These are phyloP conservation scores for Manis javanica DNA, from an alignment of 2,797 vertebrate species.

Conservation along the genomic window DNA sequence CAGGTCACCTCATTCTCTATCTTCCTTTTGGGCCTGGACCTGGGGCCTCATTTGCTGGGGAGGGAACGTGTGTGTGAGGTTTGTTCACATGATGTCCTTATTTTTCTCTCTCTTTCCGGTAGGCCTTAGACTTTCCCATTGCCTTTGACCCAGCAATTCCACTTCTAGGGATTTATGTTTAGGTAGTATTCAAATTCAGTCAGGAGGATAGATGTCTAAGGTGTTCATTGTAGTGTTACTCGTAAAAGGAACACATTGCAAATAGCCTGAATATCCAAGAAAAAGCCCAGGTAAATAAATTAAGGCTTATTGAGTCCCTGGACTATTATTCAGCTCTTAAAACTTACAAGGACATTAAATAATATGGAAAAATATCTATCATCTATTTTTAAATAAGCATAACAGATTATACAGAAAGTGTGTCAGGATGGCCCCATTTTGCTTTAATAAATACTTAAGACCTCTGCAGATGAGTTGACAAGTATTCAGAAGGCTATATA, in stretches of 20 bases:
- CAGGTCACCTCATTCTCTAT: neutral
- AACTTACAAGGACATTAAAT: neutral
- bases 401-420: neutral
- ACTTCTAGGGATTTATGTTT: neutral
- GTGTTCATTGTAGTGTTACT: neutral
- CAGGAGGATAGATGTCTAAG: neutral
- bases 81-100: neutral
- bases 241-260: neutral
- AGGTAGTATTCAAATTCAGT: neutral
- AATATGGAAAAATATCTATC: neutral
- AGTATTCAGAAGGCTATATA: neutral
- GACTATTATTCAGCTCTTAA: neutral
- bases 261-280: neutral
- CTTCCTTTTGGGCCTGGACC: neutral
- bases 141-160: neutral
- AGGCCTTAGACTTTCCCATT: neutral
- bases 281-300: conserved; percentile 22
- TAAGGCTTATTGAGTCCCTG: neutral
- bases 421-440: neutral
- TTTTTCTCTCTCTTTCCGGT: neutral
- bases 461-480: neutral
- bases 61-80: neutral
- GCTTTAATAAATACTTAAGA: conserved; percentile 32
- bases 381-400: conserved; percentile 26
- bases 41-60: neutral